These are phyloP conservation scores for Saccopteryx bilineata DNA, from an alignment of 2,113 vertebrate species.

Conservation along the genomic window DNA sequence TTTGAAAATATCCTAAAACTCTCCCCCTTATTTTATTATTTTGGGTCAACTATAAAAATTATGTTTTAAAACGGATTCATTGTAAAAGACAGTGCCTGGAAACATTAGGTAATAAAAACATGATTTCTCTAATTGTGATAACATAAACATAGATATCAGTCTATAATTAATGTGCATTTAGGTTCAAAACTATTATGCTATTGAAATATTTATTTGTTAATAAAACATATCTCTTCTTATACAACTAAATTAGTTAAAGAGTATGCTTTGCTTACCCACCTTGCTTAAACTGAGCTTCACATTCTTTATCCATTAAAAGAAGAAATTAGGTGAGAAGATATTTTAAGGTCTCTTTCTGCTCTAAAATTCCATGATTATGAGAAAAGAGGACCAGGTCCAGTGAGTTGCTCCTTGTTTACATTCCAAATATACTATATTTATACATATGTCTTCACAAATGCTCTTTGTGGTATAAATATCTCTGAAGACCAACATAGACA, in stretches of 20 bases:
- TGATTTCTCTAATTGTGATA: not conserved
- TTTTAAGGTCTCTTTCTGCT: not conserved
- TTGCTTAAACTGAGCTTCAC: not conserved
- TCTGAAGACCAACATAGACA: not conserved
- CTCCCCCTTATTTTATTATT: conserved; percentile 5
- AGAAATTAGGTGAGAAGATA: not conserved
- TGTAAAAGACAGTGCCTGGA: not conserved
- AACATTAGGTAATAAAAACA: not conserved
- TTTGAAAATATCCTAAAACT: not conserved
- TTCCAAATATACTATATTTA: not conserved
- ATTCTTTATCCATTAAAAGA: not conserved
- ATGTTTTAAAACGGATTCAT: not conserved
- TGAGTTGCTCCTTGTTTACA: not conserved
- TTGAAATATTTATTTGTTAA: conserved; percentile 62
- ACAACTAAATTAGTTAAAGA: conserved; percentile 1
- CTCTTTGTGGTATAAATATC: not conserved
- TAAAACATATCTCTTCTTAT: conserved; percentile 15
- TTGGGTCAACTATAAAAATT: not conserved
- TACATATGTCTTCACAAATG: not conserved
- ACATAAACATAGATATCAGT: not conserved
- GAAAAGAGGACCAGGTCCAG: not conserved
- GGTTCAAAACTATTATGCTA: conserved; percentile 33
- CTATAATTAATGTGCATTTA: conserved; percentile 23
- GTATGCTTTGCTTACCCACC: not conserved
- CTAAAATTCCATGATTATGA: conserved; percentile 6